These are phyloP conservation scores for Mixornis gularis DNA, from an alignment of 2,113 vertebrate genomes.

Conservation along the genomic window DNA sequence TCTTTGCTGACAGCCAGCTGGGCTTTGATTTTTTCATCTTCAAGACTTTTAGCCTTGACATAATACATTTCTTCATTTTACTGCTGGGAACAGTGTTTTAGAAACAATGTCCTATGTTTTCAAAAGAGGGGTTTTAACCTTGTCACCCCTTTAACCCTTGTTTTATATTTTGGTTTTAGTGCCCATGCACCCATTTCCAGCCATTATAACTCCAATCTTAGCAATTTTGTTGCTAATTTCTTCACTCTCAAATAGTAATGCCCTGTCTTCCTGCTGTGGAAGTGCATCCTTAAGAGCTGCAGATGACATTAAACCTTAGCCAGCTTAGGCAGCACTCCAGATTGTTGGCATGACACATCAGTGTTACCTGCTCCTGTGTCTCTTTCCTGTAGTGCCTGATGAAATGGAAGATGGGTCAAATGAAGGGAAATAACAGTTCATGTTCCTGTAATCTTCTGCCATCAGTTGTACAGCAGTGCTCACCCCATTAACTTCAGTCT, in stretches of 20 bases:
- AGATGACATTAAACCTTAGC: not conserved
- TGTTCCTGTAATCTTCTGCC: not conserved
- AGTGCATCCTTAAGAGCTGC: not conserved
- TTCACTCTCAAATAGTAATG: not conserved
- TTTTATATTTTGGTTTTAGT: not conserved
- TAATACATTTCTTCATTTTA: not conserved
- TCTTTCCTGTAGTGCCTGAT: not conserved
- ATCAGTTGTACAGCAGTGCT: not conserved
- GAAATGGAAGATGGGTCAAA: not conserved
- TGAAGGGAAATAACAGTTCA: not conserved
- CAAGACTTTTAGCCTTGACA: not conserved
- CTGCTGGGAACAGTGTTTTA: not conserved
- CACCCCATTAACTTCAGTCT: not conserved
- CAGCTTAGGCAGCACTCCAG: not conserved
- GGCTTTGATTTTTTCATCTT: not conserved
- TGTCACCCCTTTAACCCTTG: not conserved
- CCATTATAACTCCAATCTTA: not conserved
- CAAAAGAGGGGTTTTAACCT: not conserved
- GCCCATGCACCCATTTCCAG: not conserved
- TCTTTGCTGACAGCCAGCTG: not conserved
- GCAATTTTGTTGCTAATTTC: not conserved
- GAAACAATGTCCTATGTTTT: not conserved
- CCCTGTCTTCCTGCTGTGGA: not conserved
- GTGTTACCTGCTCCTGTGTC: not conserved
- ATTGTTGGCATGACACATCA: not conserved